Percentiles rank a stretch among this genome's conserved stretches.
Evolutionary conservation across 1,140 invertebrate species (phyloP).

Genomic region (Aradophagus sp.): DNA sequence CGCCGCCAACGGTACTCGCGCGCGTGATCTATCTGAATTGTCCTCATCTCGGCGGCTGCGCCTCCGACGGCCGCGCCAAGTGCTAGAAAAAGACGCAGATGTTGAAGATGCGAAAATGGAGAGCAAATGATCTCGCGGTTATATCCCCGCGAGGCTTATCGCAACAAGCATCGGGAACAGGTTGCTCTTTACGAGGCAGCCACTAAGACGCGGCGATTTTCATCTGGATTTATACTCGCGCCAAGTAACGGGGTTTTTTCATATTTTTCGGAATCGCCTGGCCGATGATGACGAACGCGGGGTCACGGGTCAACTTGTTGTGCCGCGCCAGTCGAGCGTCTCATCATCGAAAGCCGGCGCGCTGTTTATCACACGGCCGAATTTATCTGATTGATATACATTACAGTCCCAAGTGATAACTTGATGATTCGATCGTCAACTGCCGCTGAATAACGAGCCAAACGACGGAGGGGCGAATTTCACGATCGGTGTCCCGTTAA

Average conservation of each 20-base stretch:
- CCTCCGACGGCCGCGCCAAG: slow-evolving; percentile 43
- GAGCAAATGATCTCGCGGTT: slow-evolving; percentile 44
- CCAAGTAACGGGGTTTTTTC: slow-evolving; percentile 45
- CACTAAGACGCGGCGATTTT: slow-evolving; percentile 38
- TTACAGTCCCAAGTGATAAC: slow-evolving; percentile 8
- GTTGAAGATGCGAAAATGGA: slow-evolving; percentile 45
- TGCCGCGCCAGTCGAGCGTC: slow-evolving; percentile 17
- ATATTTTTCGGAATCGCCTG: slow-evolving; percentile 43
- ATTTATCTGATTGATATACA: slow-evolving; percentile 28
- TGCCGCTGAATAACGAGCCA: slow-evolving; percentile 2
- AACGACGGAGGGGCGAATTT: slow-evolving; percentile 9
- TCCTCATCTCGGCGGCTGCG: slow-evolving; percentile 50
- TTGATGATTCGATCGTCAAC: slow-evolving; percentile 21
- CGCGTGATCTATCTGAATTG: slow-evolving; percentile 56
- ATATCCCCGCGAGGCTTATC: slow-evolving; percentile 43
- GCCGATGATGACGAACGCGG: slow-evolving; percentile 27
- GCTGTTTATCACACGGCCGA: slow-evolving; percentile 11
- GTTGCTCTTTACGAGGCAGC: slow-evolving; percentile 40
- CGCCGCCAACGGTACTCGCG: slow-evolving; percentile 40
- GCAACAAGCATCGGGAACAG: slow-evolving; percentile 51
- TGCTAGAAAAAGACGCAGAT: slow-evolving; percentile 38
- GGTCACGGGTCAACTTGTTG: slow-evolving; percentile 42
- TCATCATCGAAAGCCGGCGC: slow-evolving; percentile 38
- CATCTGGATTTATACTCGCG: slow-evolving; percentile 52
- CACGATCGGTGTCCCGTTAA: slow-evolving; percentile 55